phyloP scores from a whole-genome alignment of 2,888 invertebrate genomes.

The Dermolepida albohirtum region DNA sequence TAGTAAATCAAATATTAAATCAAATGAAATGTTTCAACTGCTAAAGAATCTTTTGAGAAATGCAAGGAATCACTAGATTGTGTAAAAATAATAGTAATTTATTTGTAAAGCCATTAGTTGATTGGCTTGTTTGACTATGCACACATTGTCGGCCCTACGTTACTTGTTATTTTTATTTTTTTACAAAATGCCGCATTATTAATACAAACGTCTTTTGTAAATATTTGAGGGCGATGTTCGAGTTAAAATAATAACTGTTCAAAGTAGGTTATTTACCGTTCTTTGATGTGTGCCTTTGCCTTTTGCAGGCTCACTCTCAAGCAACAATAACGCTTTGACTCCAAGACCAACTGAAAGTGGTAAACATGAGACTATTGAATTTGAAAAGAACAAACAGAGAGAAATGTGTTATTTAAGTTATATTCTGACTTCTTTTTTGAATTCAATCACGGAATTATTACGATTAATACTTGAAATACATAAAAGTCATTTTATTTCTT shows the following conservation, averaged over 20 bases:
- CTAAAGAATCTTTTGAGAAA: too few species aligned
- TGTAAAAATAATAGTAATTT: conserved; percentile 18
- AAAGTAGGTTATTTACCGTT: conserved; percentile 29
- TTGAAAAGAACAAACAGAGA: conserved; percentile 16
- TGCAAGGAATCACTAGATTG: too few species aligned
- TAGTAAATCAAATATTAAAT: too few species aligned
- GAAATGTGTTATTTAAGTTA: neutral
- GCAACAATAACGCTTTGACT: conserved; percentile 31
- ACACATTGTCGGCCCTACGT: conserved; percentile 25
- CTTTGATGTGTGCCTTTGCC: conserved; percentile 27
- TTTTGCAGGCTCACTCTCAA: conserved; percentile 10
- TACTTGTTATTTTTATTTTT: conserved; percentile 32
- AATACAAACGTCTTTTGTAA: conserved; percentile 30
- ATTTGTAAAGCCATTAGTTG: conserved; percentile 35
- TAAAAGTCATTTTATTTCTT: too few species aligned
- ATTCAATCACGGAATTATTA: too few species aligned
- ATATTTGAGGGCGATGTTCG: conserved; percentile 38
- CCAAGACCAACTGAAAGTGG: conserved; percentile 10
- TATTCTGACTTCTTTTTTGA: too few species aligned
- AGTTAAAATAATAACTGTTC: conserved; percentile 47
- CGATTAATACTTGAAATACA: too few species aligned
- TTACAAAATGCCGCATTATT: conserved; percentile 23
- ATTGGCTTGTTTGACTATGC: conserved; percentile 12
- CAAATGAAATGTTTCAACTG: too few species aligned
- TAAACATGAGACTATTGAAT: conserved; percentile 15